Evolutionary conservation across 2,888 invertebrate species (phyloP), one percentile per base, ranked within the genome.

Genomic region (Aromia moschata): DNA sequence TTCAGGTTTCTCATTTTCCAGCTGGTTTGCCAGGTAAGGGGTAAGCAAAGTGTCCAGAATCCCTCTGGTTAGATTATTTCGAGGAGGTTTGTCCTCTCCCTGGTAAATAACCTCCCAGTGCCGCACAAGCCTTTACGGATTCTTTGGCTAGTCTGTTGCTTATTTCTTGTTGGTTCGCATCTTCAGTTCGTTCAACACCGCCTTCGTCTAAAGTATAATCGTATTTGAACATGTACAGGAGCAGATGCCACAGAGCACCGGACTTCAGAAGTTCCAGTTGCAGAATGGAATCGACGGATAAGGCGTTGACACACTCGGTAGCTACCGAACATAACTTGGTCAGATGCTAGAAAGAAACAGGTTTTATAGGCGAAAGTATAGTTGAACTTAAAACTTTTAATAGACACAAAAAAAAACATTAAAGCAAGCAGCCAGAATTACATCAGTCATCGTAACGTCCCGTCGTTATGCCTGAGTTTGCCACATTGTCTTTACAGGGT

Each of bases 151-250:
- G 83, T 70, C 90, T 89, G 78, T 99, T 99, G n/a, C 93, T 89
- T 15, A 62, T 87, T 81, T 97, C 95, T 86, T 98, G 88, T 73
- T 93, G 92, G 79, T 96, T 97, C 2, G 91, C 88, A 47, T 92
- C 90, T 72, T 91, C 91, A 68, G 86, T 89, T 16, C 90, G 88
- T 70, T 94, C 91, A 0, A 98, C 93, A 0, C 98, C 98, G 47
- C 97, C 94, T 83, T 99, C 98, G 57, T 97, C 93, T 69, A 99
- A 84, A 2, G 99, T 99, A 81, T 92, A 99, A 83, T 99, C 99
- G 80, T 97, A 99, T 61, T 91, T 90, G 80, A 99, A 94, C 79
- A 94, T 89, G 70, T 93, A 92, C 0, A 93, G 86, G 33, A 99
- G 81, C 49, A 99, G 82, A 73, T 96, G 95, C 92, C 95, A 98